Evolutionary conservation across 92 coral and sea anemone genomes (phyloP).

Genomic region (Meandrina meandrites): DNA sequence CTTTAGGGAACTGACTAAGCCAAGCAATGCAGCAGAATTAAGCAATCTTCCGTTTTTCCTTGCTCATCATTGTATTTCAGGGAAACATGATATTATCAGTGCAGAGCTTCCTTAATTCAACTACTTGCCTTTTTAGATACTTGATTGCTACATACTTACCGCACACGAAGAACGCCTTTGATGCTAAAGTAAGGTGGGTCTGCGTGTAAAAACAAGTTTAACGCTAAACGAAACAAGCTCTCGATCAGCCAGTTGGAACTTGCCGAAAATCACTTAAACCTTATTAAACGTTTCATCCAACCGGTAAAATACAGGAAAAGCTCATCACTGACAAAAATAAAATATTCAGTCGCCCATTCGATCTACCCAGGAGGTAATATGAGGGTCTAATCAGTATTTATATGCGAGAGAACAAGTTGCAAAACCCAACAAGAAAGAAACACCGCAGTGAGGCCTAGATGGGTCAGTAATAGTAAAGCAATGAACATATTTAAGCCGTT

Average conservation of each 20-base stretch:
- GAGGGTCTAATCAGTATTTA: neutral
- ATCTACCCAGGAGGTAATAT: slow-evolving; percentile 14
- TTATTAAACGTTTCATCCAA: neutral
- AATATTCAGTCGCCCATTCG: neutral
- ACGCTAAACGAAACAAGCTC: neutral
- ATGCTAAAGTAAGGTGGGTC: neutral
- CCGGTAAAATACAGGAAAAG: neutral
- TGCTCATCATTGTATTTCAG: neutral
- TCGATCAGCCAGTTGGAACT: neutral
- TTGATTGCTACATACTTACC: neutral
- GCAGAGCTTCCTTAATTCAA: neutral
- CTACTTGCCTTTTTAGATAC: neutral
- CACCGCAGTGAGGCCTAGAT: neutral
- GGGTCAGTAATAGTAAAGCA: neutral
- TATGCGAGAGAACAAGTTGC: neutral
- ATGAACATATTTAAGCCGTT: neutral
- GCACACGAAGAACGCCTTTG: neutral
- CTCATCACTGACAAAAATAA: neutral
- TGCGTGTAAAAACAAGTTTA: neutral
- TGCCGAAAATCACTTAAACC: neutral
- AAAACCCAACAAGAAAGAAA: neutral
- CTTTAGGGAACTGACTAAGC: neutral
- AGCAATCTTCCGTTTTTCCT: neutral
- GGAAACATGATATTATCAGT: neutral
- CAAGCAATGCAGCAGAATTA: neutral